phyloP scores from a whole-genome alignment of 2,888 invertebrate genomes.

The Gymnosoma rotundatum region DNA sequence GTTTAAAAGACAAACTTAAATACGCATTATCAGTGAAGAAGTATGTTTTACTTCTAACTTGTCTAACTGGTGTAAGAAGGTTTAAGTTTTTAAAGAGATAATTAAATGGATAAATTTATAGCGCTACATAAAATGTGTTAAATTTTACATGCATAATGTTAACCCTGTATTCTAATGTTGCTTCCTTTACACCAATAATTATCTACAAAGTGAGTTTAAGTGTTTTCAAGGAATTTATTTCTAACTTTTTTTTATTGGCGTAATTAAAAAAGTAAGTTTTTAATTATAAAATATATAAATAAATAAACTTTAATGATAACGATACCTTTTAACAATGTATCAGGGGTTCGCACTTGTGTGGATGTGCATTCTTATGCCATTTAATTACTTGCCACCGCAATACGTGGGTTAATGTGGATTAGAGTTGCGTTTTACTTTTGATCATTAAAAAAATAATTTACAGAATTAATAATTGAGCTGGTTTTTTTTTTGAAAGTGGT shows the following conservation, averaged over 20 bases:
- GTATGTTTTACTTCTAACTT: neutral
- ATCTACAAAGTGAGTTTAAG: neutral
- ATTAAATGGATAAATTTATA: constrained; percentile 56
- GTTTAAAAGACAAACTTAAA: constrained; percentile 11
- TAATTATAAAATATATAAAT: constrained; percentile 58
- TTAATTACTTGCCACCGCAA: neutral
- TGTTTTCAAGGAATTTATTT: constrained; percentile 38
- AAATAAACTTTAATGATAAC: constrained; percentile 58
- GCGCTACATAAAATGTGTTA: constrained; percentile 56
- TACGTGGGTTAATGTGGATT: constrained; percentile 44
- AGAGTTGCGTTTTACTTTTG: constrained; percentile 20
- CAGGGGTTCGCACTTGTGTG: constrained; percentile 9
- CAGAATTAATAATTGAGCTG: neutral
- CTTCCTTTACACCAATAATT: neutral
- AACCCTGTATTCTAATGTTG: constrained; percentile 58
- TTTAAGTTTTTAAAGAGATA: constrained; percentile 46
- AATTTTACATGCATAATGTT: constrained; percentile 46
- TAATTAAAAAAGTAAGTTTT: constrained; percentile 60
- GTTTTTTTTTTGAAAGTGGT: too few species aligned
- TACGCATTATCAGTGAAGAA: constrained; percentile 2
- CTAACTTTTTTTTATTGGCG: constrained; percentile 46
- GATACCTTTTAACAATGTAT: constrained; percentile 48
- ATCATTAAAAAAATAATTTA: neutral
- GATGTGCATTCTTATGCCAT: neutral
- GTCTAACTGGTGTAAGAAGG: constrained; percentile 22